These are phyloP conservation scores for Zeugodacus cucurbitae DNA, from an alignment of 1,140 invertebrate genomes.

Conservation along the genomic window DNA sequence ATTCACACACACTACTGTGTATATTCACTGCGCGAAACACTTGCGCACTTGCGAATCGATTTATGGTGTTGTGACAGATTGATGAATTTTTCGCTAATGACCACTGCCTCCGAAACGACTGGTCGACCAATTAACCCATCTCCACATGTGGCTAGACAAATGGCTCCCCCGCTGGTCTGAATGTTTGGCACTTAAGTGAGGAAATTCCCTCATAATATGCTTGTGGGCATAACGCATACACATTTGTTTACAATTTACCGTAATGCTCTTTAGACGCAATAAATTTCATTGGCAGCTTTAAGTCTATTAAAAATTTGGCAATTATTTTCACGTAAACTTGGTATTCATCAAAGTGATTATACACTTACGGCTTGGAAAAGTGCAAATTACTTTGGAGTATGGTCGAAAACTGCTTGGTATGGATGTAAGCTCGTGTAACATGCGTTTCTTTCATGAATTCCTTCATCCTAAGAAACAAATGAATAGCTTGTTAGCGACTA, in stretches of 20 bases:
- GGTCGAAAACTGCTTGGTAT: too few species aligned
- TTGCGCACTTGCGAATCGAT: slow-evolving; percentile 22
- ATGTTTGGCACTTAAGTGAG: neutral
- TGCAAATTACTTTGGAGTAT: too few species aligned
- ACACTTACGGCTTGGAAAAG: too few species aligned
- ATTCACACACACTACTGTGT: neutral
- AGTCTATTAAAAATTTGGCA: neutral
- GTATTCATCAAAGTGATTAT: too few species aligned
- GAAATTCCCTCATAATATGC: neutral
- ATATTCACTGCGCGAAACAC: neutral
- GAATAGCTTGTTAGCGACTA: too few species aligned
- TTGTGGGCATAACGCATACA: neutral
- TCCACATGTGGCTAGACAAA: slow-evolving; percentile 20
- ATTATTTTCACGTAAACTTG: too few species aligned
- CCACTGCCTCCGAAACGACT: neutral
- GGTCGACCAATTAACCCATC: neutral
- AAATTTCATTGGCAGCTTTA: neutral
- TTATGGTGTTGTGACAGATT: slow-evolving; percentile 10
- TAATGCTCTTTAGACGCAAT: neutral
- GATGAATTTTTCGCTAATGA: slow-evolving; percentile 1
- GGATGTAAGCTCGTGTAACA: too few species aligned
- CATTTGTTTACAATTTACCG: neutral
- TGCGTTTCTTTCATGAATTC: too few species aligned
- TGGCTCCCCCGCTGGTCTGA: neutral
- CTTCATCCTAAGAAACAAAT: too few species aligned